Base-by-base conservation (phyloP, 2,888 invertebrate species). In the Minunthozetes semirufus region DNA sequence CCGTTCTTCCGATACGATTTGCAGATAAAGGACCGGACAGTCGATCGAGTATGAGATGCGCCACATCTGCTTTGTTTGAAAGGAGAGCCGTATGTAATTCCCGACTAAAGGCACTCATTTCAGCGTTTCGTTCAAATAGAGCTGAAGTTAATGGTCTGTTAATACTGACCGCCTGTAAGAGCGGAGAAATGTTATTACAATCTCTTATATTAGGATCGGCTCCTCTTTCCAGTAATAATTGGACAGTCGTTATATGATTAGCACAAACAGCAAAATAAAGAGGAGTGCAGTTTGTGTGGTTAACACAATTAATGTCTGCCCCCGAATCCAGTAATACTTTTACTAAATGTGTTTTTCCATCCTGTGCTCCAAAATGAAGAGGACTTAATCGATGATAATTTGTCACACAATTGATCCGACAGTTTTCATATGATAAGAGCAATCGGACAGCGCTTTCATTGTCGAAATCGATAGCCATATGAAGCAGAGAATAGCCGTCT, bases 101-200 rank as follows among this genome's bases (percentile, higher is more conserved):
- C 8, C 59, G 59, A 25, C 59, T 8, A 25, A 15, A 59, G 1
- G 8, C 25, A 27, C 59, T 59, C 59, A 59, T 59, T 25, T 27
- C 1, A 27, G 59, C 59, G 9, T 59, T 59, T 27, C 15, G 25
- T 27, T 27, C 27, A 3, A 59, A 29, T 2, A 59, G 19, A 6
- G 11, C 2, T 27, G 17, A 15, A 4, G 59, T 59, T 11, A 59
- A 27, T 15, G 6, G 15, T 59, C 27, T 22, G 29, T 11, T 59
- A 27, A 59, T 59, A 59, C 59, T 59, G 27, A 59, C 59, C 6
- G 59, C 59, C 17, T 59, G 59, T 59, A 59, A 59, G 59, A 59
- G 59, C 29, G 59, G 59, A 2, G 59, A 59, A 15, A 59, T 59
- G 15, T 27, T 27, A n/a, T 59, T 59, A 22, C 19, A 2, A 59